phyloP scores from a whole-genome alignment of 2,113 vertebrate genomes.

The Notothenia coriiceps region DNA sequence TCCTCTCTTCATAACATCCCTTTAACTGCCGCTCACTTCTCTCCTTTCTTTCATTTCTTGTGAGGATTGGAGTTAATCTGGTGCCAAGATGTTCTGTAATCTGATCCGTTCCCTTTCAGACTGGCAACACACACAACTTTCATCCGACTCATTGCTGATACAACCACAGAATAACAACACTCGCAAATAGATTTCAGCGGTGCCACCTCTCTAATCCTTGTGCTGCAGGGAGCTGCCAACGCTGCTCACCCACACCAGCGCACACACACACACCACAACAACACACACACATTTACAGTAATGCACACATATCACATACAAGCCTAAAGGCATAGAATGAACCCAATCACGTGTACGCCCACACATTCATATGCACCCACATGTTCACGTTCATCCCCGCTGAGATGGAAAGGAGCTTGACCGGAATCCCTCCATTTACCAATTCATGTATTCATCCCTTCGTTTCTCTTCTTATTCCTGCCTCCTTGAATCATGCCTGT shows the following conservation, averaged over 20 bases:
- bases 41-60: slow-evolving; percentile 34
- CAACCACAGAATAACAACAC: slow-evolving; percentile 38
- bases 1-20: slow-evolving; percentile 24
- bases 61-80: slow-evolving; percentile 62
- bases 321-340: slow-evolving; percentile 32
- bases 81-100: slow-evolving; percentile 73
- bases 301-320: slow-evolving; percentile 26
- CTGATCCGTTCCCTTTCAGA: slow-evolving; percentile 75
- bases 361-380: slow-evolving; percentile 46
- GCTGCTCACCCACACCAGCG: slow-evolving; percentile 55
- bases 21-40: slow-evolving; percentile 22
- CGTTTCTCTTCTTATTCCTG: slow-evolving; percentile 28
- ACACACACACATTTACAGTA: not conserved
- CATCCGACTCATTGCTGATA: slow-evolving; percentile 48
- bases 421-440: slow-evolving; percentile 46
- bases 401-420: slow-evolving; percentile 53
- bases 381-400: slow-evolving; percentile 39
- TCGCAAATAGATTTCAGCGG: slow-evolving; percentile 65
- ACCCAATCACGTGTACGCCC: slow-evolving; percentile 18
- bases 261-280: slow-evolving; percentile 12
- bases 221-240: slow-evolving; percentile 65
- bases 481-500: slow-evolving; percentile 7
- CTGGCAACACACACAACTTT: slow-evolving; percentile 38
- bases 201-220: slow-evolving; percentile 71
- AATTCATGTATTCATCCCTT: slow-evolving; percentile 54